Evolutionary conservation across 2,113 vertebrate genomes (phyloP).

Genomic region (Clupea harengus): DNA sequence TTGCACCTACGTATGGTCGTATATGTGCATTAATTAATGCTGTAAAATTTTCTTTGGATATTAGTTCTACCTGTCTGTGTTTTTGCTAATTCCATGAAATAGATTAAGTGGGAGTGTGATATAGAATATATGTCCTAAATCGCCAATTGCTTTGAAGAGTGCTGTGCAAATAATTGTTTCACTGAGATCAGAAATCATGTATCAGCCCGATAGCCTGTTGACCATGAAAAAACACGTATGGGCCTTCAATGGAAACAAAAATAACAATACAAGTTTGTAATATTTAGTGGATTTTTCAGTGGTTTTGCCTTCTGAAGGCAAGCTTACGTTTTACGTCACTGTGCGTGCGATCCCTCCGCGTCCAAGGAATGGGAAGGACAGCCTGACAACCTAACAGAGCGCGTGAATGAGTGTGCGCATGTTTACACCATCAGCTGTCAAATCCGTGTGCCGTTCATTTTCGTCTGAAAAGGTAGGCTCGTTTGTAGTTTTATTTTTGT

Average conservation of each 20-base stretch:
- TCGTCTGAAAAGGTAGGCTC: constrained; percentile 40
- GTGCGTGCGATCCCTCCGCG: not conserved
- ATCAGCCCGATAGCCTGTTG: no score
- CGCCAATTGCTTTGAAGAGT: no score
- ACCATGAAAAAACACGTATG: not conserved
- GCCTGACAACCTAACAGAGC: not conserved
- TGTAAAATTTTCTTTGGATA: no score
- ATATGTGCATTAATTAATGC: no score
- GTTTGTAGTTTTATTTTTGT: not conserved
- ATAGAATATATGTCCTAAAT: no score
- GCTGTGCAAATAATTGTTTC: no score
- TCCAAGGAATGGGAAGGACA: not conserved
- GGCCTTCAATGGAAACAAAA: not conserved
- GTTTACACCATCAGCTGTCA: constrained; percentile 44
- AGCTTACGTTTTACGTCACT: not conserved
- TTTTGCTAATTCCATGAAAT: no score
- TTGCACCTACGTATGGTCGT: no score
- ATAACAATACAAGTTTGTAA: not conserved
- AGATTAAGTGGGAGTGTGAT: no score
- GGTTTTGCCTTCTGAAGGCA: not conserved
- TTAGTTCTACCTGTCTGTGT: no score
- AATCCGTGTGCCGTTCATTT: constrained; percentile 16
- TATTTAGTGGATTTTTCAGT: not conserved
- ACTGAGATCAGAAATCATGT: no score
- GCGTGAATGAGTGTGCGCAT: constrained; percentile 12